phyloP scores from a whole-genome alignment of 2,113 vertebrate genomes.

The Callaeas wilsoni region DNA sequence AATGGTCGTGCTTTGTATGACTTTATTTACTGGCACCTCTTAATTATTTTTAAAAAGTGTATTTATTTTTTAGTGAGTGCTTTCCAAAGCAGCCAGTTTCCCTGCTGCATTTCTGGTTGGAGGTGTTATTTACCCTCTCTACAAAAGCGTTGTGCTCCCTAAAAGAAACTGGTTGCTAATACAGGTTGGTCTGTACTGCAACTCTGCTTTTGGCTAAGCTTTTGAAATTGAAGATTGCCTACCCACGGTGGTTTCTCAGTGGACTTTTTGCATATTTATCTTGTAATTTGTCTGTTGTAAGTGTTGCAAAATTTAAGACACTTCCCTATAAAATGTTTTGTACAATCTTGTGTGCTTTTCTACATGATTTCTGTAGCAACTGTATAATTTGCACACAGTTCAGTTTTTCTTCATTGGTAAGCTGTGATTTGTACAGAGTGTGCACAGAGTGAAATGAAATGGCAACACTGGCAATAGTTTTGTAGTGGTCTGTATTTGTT shows the following conservation, averaged over 20 bases:
- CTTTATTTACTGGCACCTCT: neutral
- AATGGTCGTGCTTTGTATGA: neutral
- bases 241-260: neutral
- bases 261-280: neutral
- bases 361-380: fast-evolving
- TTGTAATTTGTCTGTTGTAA: neutral
- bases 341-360: neutral
- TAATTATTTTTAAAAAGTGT: neutral
- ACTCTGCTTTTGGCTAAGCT: neutral
- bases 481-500: neutral
- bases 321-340: neutral
- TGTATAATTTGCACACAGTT: neutral
- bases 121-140: neutral
- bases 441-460: neutral
- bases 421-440: neutral
- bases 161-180: neutral
- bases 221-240: neutral
- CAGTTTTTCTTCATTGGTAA: neutral
- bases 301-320: neutral
- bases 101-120: neutral
- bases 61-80: neutral
- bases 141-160: neutral
- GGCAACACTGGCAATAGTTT: neutral
- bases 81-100: neutral
- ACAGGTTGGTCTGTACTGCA: neutral